Evolutionary conservation across 30 jellyfish, hydroid and myxozoan genomes (phyloP).

Genomic region (Nemopilema nomurai): DNA sequence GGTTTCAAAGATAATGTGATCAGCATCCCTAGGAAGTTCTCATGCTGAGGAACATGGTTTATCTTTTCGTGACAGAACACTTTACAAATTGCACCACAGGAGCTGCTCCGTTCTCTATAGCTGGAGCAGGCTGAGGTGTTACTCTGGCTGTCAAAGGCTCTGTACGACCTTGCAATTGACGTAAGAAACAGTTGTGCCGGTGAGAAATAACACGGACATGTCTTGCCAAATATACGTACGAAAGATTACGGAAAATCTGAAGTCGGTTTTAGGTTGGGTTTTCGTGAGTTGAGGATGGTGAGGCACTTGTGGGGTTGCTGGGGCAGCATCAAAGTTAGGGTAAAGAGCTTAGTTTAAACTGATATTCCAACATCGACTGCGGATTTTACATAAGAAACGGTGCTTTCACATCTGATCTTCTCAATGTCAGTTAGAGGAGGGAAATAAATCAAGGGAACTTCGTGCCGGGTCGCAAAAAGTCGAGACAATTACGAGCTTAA

Average conservation of each 20-base stretch:
- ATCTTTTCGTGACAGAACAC: conserved; percentile 33
- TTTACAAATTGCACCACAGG: background rate
- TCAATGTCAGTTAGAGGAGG: conserved; percentile 16
- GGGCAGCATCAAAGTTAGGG: too few species aligned
- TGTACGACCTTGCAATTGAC: conserved; percentile 6
- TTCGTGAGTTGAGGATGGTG: too few species aligned
- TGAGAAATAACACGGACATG: background rate
- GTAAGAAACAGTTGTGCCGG: conserved; percentile 11
- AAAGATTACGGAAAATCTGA: too few species aligned
- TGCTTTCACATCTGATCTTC: too few species aligned
- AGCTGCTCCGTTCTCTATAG: conserved; percentile 24
- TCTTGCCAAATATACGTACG: conserved; percentile 2
- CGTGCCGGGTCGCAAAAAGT: background rate
- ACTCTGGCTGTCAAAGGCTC: conserved; percentile 20
- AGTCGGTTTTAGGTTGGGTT: too few species aligned
- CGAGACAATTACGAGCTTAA: background rate
- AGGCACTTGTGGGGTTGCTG: too few species aligned
- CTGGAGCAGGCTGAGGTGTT: conserved; percentile 16
- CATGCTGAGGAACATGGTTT: background rate
- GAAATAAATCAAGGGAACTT: background rate
- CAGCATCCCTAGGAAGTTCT: conserved; percentile 24
- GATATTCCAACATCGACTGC: too few species aligned
- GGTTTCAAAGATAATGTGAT: background rate
- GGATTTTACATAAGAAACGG: too few species aligned
- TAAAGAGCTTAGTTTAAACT: too few species aligned